Conservation (phyloP, 2,797 vertebrate species). For the Alauda arvensis region DNA sequence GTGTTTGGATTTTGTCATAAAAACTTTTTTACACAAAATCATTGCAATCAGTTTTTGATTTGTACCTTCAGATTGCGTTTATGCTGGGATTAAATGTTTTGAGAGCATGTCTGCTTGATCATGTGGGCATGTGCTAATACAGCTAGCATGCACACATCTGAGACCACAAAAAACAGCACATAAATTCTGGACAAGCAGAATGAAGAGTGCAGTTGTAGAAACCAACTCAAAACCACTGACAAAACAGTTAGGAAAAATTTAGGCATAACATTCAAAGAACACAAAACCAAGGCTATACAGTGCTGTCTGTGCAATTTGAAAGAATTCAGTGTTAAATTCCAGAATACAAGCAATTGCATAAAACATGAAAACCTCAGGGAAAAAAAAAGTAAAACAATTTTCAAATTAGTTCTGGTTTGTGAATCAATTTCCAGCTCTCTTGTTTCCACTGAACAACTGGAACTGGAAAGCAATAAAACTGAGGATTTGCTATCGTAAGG, state of each 20-base stretch:
- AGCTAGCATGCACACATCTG: background rate
- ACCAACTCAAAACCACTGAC: background rate
- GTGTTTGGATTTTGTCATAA: background rate
- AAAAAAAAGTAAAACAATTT: background rate
- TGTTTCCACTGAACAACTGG: slow-evolving; percentile 24
- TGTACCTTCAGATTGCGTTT: background rate
- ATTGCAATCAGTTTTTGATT: background rate
- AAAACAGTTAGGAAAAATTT: background rate
- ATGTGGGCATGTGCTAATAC: background rate
- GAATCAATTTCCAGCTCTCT: slow-evolving; percentile 15
- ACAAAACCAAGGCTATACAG: background rate
- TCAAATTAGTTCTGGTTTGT: slow-evolving; percentile 45
- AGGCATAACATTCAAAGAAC: background rate
- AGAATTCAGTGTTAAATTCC: slow-evolving; percentile 21
- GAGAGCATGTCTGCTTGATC: background rate
- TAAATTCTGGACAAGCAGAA: background rate
- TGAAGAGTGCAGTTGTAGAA: background rate
- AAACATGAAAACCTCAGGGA: background rate
- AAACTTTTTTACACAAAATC: background rate
- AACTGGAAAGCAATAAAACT: slow-evolving; percentile 4
- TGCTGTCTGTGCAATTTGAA: background rate
- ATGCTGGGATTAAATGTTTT: background rate
- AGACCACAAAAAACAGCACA: background rate
- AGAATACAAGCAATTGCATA: background rate
- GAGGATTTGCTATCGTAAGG: background rate